These are phyloP conservation scores for Canis aureus DNA, from an alignment of 2,113 vertebrate species.

Conservation along the genomic window DNA sequence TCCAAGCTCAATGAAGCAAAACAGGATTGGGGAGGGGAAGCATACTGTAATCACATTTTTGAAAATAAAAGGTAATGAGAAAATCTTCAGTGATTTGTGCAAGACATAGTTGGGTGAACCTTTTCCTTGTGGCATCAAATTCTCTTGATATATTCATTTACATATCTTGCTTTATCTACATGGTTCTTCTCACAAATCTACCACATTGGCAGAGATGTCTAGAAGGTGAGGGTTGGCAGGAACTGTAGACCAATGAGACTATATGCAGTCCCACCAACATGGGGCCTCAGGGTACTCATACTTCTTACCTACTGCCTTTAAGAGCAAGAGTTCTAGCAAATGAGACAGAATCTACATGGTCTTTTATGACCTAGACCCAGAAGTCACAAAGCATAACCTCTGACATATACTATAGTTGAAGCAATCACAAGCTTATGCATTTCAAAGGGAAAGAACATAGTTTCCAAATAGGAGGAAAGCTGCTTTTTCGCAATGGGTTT, in stretches of 20 bases:
- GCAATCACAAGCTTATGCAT: neutral
- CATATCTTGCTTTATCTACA: neutral
- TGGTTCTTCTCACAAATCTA: neutral
- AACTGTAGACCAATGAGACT: neutral
- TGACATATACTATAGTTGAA: neutral
- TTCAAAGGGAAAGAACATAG: neutral
- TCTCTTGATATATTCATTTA: neutral
- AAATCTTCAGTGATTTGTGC: neutral
- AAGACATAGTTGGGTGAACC: neutral
- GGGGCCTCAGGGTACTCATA: neutral
- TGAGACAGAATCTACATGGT: neutral
- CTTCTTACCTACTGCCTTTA: neutral
- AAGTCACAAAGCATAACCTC: slow-evolving; percentile 6
- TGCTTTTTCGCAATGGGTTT: no score
- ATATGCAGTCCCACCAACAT: neutral
- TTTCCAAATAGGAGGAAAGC: neutral
- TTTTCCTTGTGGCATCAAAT: neutral
- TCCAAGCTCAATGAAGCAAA: neutral
- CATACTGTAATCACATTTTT: neutral
- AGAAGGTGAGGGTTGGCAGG: neutral
- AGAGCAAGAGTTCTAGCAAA: neutral
- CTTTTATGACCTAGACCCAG: neutral
- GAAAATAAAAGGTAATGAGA: neutral
- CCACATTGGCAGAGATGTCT: neutral
- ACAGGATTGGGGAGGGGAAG: neutral